A percentile compares a stretch with the other conserved stretches of the same genome.
Conservation (phyloP, 1,140 invertebrate species). For the Leucophenga varia region DNA sequence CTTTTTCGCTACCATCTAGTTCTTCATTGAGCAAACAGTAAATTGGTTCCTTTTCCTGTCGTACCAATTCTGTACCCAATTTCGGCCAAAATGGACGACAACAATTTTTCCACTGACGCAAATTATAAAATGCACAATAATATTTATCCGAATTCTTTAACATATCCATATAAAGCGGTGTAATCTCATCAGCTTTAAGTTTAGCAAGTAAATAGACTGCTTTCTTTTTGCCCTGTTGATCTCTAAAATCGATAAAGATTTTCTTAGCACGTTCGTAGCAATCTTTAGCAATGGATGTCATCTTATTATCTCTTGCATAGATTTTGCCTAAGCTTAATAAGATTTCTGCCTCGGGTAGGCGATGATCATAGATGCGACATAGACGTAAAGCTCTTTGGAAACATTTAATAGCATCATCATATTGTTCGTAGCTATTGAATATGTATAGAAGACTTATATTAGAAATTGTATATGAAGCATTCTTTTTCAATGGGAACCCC, state of each 20-base stretch:
- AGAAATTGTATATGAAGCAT: too few relatives aligned
- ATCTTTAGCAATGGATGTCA: slow-evolving; percentile 29
- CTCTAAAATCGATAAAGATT: slow-evolving; percentile 45
- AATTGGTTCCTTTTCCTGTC: slow-evolving; percentile 32
- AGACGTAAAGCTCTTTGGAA: slow-evolving; percentile 35
- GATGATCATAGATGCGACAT: slow-evolving; percentile 19
- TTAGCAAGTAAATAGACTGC: slow-evolving; percentile 41
- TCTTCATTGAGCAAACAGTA: slow-evolving; percentile 44
- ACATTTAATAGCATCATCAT: slow-evolving; percentile 25
- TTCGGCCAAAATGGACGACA: slow-evolving; percentile 40
- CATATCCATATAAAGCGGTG: slow-evolving; percentile 45
- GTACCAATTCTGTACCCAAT: slow-evolving; percentile 29
- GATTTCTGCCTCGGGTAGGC: slow-evolving; percentile 28
- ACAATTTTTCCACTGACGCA: slow-evolving; percentile 47
- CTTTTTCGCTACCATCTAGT: slow-evolving; percentile 18
- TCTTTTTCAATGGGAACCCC: too few relatives aligned
- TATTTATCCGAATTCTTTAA: slow-evolving; percentile 27
- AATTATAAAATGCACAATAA: slow-evolving; percentile 43
- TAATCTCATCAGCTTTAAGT: slow-evolving; percentile 43
- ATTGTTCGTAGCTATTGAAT: slow-evolving; percentile 20
- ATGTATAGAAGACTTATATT: too few relatives aligned
- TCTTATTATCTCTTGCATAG: slow-evolving; percentile 30
- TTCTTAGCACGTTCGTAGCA: slow-evolving; percentile 40
- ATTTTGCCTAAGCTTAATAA: slow-evolving; percentile 38
- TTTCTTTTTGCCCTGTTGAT: slow-evolving; percentile 35